phyloP scores from a whole-genome alignment of 2,888 invertebrate genomes.

The Phanerotoma sp. region DNA sequence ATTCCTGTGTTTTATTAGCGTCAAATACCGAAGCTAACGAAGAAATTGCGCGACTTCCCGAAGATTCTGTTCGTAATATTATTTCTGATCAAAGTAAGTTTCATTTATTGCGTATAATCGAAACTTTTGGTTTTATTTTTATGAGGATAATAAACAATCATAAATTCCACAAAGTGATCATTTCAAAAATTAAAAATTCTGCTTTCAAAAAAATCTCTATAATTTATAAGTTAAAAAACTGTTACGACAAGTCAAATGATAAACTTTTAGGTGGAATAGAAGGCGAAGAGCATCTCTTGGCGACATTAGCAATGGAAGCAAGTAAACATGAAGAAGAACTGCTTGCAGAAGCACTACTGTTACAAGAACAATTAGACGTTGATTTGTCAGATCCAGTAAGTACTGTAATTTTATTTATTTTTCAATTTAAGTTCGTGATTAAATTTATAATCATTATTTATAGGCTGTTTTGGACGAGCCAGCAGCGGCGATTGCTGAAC shows the following conservation, averaged over 20 bases:
- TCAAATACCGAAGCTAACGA: constrained; percentile 34
- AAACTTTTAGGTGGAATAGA: constrained; percentile 50
- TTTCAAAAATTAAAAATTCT: no score
- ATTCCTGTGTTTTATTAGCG: constrained; percentile 37
- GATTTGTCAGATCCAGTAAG: constrained; percentile 47
- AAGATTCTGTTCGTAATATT: constrained; percentile 38
- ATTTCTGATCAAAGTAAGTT: constrained; percentile 43
- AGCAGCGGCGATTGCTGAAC: constrained; percentile 33
- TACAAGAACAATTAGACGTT: constrained; percentile 53
- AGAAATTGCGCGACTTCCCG: constrained; percentile 32
- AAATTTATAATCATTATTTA: constrained; percentile 5
- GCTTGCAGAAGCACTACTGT: constrained; percentile 51
- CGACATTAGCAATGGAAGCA: constrained; percentile 54
- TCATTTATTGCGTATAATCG: no score
- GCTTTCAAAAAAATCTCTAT: no score
- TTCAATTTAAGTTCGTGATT: not conserved
- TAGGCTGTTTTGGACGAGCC: constrained; percentile 43
- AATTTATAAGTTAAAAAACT: no score
- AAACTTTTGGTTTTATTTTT: constrained; percentile 6
- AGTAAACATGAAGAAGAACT: constrained; percentile 53
- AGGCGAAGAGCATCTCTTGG: constrained; percentile 52
- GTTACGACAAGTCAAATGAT: no score
- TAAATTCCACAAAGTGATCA: no score
- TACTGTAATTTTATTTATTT: not conserved
- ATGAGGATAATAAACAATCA: no score